Evolutionary conservation across 2,113 vertebrate species (phyloP).

Genomic region (Panthera leo): DNA sequence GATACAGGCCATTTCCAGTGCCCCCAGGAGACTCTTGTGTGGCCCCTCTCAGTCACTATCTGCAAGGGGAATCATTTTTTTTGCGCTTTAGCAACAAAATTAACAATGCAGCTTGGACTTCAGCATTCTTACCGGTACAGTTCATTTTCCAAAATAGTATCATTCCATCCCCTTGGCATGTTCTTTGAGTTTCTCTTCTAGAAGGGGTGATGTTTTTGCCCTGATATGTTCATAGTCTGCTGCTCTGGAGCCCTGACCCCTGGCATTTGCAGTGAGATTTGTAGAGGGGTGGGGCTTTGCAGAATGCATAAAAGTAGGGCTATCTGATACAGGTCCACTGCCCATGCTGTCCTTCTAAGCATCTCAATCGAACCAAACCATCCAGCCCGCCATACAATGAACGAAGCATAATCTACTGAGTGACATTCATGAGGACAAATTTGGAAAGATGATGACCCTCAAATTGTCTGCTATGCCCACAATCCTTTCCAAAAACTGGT

Average conservation of each 20-base stretch:
- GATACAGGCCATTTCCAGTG: background rate
- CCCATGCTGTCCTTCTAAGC: fast-evolving
- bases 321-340: background rate
- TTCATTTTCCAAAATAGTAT: background rate
- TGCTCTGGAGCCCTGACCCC: too few relatives aligned
- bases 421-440: background rate
- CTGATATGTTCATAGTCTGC: background rate
- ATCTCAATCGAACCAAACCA: background rate
- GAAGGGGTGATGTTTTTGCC: background rate
- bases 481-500: background rate
- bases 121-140: background rate
- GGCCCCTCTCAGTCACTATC: background rate
- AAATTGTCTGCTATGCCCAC: background rate
- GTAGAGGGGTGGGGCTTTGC: background rate
- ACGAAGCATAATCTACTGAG: background rate
- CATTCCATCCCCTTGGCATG: background rate
- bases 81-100: background rate
- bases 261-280: background rate
- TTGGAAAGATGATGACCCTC: background rate
- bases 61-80: background rate
- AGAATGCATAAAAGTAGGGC: background rate
- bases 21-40: background rate
- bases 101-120: background rate
- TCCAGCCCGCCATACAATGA: fast-evolving
- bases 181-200: background rate